A percentile compares a stretch with the other conserved stretches of the same genome.
Evolutionary conservation across 1,140 invertebrate genomes (phyloP).

Genomic region (Pachyrhynchus sulphureomaculatus): DNA sequence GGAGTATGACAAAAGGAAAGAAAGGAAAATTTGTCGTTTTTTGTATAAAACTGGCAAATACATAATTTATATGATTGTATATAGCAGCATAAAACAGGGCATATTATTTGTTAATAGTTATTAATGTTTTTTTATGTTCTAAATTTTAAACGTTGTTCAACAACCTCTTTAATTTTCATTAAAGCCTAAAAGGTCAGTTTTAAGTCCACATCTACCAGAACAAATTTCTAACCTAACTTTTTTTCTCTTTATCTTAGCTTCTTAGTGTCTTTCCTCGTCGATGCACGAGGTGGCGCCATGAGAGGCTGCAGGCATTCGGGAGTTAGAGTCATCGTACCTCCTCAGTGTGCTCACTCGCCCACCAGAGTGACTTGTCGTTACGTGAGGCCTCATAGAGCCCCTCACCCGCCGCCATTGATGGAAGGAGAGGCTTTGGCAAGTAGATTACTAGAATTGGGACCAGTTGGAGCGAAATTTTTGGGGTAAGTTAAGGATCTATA

Average conservation of each 20-base stretch:
- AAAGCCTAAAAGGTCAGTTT: no score
- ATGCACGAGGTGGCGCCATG: conserved; percentile 95
- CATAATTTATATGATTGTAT: no score
- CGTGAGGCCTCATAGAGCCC: conserved; percentile 74
- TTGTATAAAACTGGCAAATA: no score
- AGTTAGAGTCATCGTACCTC: conserved; percentile 92
- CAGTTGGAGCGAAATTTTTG: conserved; percentile 92
- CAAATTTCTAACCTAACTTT: not conserved
- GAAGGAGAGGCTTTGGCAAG: conserved; percentile 94
- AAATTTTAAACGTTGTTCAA: no score
- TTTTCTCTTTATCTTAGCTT: conserved; percentile 72
- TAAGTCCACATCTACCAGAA: no score
- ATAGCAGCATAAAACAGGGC: no score
- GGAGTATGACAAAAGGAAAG: no score
- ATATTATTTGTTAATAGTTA: no score
- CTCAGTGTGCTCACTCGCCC: conserved; percentile 87
- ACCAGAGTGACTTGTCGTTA: conserved; percentile 92
- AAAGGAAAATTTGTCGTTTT: no score
- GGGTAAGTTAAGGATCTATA: conserved; percentile 69
- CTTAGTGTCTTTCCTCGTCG: conserved; percentile 96
- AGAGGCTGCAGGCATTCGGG: conserved; percentile 93
- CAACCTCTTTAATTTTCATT: no score
- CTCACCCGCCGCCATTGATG: conserved; percentile 89
- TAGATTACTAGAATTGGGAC: conserved; percentile 89
- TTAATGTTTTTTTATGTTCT: no score